Percentiles rank a stretch among this genome's conserved stretches.
These are phyloP conservation scores for Xiphias gladius DNA, from an alignment of 2,113 vertebrate species.

Conservation along the genomic window DNA sequence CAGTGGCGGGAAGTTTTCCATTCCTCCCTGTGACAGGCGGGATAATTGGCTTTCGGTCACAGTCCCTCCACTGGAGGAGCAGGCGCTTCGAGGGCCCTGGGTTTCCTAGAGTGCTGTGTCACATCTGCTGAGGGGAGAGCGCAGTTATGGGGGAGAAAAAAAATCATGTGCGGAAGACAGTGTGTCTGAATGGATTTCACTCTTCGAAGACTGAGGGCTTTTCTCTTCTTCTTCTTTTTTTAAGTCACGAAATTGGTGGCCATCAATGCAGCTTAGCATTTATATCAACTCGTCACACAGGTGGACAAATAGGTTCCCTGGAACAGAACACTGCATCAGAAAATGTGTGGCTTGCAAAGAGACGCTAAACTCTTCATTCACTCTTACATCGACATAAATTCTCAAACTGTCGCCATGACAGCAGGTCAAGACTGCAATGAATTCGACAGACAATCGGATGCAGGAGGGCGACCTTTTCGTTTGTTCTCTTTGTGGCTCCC, in stretches of 20 bases:
- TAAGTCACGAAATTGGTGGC: neutral
- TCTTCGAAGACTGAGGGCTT: neutral
- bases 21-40: constrained; percentile 54
- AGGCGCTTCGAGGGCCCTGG: constrained; percentile 26
- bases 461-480: neutral
- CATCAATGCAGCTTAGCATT: neutral
- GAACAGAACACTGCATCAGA: neutral
- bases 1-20: constrained; percentile 43
- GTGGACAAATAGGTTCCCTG: too few species aligned
- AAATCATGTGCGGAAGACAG: neutral
- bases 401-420: neutral
- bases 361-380: neutral
- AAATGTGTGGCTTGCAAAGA: neutral
- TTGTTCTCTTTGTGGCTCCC: neutral
- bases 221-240: neutral
- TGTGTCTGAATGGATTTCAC: neutral
- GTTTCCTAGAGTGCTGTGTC: constrained; percentile 47
- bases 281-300: neutral
- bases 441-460: neutral
- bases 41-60: constrained; percentile 76
- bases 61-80: constrained; percentile 35
- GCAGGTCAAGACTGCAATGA: too few species aligned
- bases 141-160: neutral
- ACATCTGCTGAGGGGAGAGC: constrained; percentile 20
- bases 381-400: neutral